phyloP scores from a whole-genome alignment of 2,888 invertebrate genomes.

The Synanthedon myopaeformis region DNA sequence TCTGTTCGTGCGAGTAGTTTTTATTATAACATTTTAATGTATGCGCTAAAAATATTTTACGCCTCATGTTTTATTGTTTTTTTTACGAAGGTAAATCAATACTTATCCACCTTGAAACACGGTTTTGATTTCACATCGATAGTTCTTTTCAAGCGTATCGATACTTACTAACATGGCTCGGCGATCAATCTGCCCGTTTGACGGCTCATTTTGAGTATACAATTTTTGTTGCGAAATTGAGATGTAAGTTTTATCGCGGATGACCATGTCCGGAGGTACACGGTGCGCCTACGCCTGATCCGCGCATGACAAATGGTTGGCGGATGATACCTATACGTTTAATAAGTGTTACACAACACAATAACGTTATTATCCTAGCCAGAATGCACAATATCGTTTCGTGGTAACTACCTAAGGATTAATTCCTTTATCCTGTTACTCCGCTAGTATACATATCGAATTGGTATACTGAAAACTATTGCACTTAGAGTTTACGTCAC shows the following conservation, averaged over 20 bases:
- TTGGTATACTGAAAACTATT: too few species aligned
- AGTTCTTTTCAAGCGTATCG: slow-evolving; percentile 55
- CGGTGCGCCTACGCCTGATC: slow-evolving; percentile 18
- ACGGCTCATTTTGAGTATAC: slow-evolving; percentile 40
- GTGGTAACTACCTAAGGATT: too few species aligned
- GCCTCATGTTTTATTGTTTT: slow-evolving; percentile 21
- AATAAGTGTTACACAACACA: too few species aligned
- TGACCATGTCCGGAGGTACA: slow-evolving; percentile 13
- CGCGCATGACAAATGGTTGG: slow-evolving; percentile 22
- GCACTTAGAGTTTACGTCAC: too few species aligned
- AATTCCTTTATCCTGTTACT: too few species aligned
- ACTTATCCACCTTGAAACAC: slow-evolving; percentile 47
- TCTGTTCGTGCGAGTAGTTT: slow-evolving; percentile 4
- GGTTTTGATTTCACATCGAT: slow-evolving; percentile 52
- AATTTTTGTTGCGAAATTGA: slow-evolving; percentile 43
- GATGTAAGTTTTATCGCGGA: slow-evolving; percentile 25
- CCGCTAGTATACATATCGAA: too few species aligned
- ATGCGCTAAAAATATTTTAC: slow-evolving; percentile 10
- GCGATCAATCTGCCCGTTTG: slow-evolving; percentile 44
- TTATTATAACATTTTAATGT: slow-evolving; percentile 8
- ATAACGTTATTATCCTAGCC: too few species aligned
- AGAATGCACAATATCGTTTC: too few species aligned
- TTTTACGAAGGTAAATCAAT: slow-evolving; percentile 36
- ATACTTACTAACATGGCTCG: slow-evolving; percentile 49
- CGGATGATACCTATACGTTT: slow-evolving; percentile 4